A percentile compares a stretch with the other conserved stretches of the same genome.
phyloP scores from a whole-genome alignment of 2,113 vertebrate genomes.

The Callionymus lyra region DNA sequence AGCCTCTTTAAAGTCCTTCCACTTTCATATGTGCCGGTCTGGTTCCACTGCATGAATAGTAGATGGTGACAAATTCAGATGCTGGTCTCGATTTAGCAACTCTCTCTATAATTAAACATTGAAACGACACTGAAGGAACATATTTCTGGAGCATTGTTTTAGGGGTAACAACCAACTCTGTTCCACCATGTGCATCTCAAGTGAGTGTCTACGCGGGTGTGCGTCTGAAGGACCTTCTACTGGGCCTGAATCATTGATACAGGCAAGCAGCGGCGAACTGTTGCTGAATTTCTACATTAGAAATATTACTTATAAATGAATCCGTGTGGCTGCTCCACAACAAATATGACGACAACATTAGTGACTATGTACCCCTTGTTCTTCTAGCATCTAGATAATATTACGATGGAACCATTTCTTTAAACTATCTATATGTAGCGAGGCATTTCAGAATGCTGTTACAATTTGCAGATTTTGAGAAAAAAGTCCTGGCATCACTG shows the following conservation, averaged over 20 bases:
- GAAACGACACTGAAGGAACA: constrained; percentile 6
- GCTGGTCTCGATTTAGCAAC: constrained; percentile 6
- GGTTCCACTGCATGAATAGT: constrained; percentile 24
- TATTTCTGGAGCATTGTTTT: constrained; percentile 12
- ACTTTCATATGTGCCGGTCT: no score
- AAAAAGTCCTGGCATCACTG: no score
- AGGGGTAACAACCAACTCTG: constrained; percentile 5
- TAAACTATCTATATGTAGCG: no score
- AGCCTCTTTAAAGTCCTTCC: no score
- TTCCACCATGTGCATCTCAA: constrained; percentile 16
- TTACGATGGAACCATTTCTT: no score
- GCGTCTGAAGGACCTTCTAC: constrained; percentile 39
- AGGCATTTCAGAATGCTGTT: no score
- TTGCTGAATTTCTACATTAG: constrained; percentile 23
- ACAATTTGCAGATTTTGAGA: no score
- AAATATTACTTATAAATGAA: constrained; percentile 61
- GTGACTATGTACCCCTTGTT: constrained; percentile 13
- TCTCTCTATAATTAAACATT: no score
- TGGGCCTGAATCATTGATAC: constrained; percentile 58
- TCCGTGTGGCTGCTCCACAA: constrained; percentile 9
- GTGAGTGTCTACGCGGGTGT: constrained; percentile 12
- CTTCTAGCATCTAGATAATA: no score
- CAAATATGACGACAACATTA: constrained; percentile 6
- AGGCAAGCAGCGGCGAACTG: constrained; percentile 23
- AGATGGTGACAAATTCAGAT: constrained; percentile 44